phyloP scores from a whole-genome alignment of 2,888 invertebrate species.

The Peribatodes rhomboidaria region DNA sequence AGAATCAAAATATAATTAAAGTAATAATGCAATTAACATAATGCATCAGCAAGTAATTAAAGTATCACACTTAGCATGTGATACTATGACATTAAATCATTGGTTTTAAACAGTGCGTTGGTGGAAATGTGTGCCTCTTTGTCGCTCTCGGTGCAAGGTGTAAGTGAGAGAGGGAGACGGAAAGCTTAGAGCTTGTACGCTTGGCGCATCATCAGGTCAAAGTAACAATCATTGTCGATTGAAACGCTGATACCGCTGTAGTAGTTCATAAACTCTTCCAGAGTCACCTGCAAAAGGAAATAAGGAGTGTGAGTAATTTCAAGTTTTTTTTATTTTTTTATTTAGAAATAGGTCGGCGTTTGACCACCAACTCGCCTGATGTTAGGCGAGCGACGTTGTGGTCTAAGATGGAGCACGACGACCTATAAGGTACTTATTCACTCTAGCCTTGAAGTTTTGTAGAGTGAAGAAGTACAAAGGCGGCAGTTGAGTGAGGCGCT shows the following conservation, averaged over 20 bases:
- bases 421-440: too few relatives aligned
- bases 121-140: constrained; percentile 29
- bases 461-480: too few relatives aligned
- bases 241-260: constrained; percentile 97
- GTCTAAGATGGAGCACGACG: too few relatives aligned
- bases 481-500: too few relatives aligned
- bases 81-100: constrained; percentile 43
- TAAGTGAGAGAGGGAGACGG: constrained; percentile 41
- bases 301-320: neutral
- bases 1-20: constrained; percentile 42
- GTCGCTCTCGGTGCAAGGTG: constrained; percentile 40
- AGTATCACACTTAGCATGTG: constrained; percentile 34
- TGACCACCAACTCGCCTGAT: too few relatives aligned
- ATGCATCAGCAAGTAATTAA: constrained; percentile 41
- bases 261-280: constrained; percentile 97
- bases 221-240: constrained; percentile 97
- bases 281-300: constrained; percentile 91
- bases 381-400: too few relatives aligned
- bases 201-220: constrained; percentile 97
- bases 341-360: too few relatives aligned
- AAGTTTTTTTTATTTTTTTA: too few relatives aligned
- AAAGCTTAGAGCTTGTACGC: constrained; percentile 92
- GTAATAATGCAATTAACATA: constrained; percentile 53
- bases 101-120: constrained; percentile 38
- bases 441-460: too few relatives aligned